A percentile compares a stretch with the other conserved stretches of the same genome.
These are phyloP conservation scores for Dunckerocampus dactyliophorus DNA, from an alignment of 2,113 vertebrate species.

Conservation along the genomic window DNA sequence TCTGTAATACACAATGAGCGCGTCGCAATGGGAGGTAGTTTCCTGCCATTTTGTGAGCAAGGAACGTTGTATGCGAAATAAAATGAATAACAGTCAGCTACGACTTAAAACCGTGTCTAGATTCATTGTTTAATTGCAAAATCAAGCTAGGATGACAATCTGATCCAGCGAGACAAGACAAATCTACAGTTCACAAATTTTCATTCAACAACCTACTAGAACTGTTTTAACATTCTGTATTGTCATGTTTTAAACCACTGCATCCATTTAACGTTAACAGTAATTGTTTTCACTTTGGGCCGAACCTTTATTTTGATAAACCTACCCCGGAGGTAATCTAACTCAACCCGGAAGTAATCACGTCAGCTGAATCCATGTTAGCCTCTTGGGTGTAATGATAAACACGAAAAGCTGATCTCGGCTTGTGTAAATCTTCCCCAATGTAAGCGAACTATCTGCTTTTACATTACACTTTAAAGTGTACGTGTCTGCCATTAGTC, in stretches of 20 bases:
- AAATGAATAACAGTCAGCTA: not conserved
- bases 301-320: not conserved
- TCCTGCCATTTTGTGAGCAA: slow-evolving; percentile 73
- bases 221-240: too few species aligned
- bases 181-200: too few species aligned
- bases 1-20: slow-evolving; percentile 37
- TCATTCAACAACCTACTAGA: too few species aligned
- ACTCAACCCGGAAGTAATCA: not conserved
- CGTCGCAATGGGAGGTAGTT: slow-evolving; percentile 32
- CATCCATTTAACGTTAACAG: too few species aligned
- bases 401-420: not conserved
- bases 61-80: not conserved
- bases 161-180: not conserved
- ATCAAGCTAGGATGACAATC: not conserved
- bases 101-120: not conserved
- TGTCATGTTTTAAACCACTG: too few species aligned
- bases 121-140: not conserved
- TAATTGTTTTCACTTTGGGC: not conserved
- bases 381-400: slow-evolving; percentile 12
- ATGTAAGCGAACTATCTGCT: not conserved
- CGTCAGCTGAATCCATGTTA: not conserved
- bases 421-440: too few species aligned
- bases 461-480: too few species aligned
- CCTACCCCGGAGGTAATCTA: not conserved
- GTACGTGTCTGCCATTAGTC: not conserved